Evolutionary conservation across 2,888 invertebrate genomes (phyloP).

Genomic region (Nephrotoma flavescens): DNA sequence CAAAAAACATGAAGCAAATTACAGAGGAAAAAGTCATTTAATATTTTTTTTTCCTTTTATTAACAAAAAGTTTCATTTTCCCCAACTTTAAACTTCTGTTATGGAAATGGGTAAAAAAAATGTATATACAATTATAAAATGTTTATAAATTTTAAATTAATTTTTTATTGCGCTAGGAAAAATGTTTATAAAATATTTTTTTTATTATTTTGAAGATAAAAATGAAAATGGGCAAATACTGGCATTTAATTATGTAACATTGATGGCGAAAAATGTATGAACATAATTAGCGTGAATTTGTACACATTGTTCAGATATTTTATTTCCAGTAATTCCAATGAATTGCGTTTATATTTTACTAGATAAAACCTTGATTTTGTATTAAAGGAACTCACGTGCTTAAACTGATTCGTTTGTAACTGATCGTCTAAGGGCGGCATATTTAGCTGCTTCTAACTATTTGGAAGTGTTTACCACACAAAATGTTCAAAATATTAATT

Average conservation of each 20-base stretch:
- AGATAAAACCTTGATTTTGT: no score
- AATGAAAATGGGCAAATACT: neutral
- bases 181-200: no score
- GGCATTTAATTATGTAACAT: neutral
- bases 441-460: no score
- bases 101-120: neutral
- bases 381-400: no score
- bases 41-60: neutral
- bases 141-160: neutral
- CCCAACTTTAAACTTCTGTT: neutral
- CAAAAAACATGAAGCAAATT: neutral
- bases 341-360: no score
- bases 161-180: neutral
- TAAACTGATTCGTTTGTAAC: no score
- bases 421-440: no score
- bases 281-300: no score
- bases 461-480: no score
- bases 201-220: neutral
- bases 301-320: no score
- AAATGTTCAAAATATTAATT: no score
- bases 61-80: neutral
- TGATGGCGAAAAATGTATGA: neutral
- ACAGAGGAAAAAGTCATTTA: neutral
- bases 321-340: no score
- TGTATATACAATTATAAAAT: neutral